Base-by-base conservation (phyloP, 2,797 vertebrate species). In the Gadopsis marmoratus region DNA sequence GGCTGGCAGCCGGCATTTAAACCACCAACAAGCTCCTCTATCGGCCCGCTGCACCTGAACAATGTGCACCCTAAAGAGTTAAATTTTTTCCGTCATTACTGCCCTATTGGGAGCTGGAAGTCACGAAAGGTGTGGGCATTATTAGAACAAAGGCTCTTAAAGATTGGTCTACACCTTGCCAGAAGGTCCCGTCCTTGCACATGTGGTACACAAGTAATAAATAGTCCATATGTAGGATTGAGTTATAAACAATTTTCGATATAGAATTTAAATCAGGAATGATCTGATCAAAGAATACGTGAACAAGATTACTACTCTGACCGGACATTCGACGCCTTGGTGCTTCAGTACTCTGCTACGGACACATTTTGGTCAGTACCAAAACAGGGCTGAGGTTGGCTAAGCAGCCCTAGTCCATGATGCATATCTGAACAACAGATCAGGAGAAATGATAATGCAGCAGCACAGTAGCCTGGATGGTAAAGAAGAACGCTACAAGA, bases 1-100 rank as follows among this genome's bases (percentile, higher is more conserved):
- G 69, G 86, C 91, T 83, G 76, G 80, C 90, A 87, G 88, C 75
- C 79, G 63, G 68, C 82, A 83, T 90, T 91, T 89, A 87, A 90
- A 88, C 84, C 86, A 64, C 77, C 84, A 80, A 69, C 88, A 71
- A 82, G 85, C 76, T 75, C 50, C 71, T 76, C 77, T 16, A 11
- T 76, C 4, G 45, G 71, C 51, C 64, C 33, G 61, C 69, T 66
- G 79, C 82, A 79, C 74, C 54, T 39, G 72, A 89, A 68, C 81
- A 71, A 66, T 68, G 8, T 58, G 37, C 60, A 39, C 31, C 66
- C 66, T 67, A n/a, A 84, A 83, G 79, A 85, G 70, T 73, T 82
- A 67, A 86, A 86, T 80, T 88, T 77, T 89, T 87, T 91, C 84
- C 50, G 43, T 82, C 84, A 81, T 92, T 85, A 77, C 74, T 56